phyloP scores from a whole-genome alignment of 2,113 vertebrate species.

The Agapornis roseicollis region DNA sequence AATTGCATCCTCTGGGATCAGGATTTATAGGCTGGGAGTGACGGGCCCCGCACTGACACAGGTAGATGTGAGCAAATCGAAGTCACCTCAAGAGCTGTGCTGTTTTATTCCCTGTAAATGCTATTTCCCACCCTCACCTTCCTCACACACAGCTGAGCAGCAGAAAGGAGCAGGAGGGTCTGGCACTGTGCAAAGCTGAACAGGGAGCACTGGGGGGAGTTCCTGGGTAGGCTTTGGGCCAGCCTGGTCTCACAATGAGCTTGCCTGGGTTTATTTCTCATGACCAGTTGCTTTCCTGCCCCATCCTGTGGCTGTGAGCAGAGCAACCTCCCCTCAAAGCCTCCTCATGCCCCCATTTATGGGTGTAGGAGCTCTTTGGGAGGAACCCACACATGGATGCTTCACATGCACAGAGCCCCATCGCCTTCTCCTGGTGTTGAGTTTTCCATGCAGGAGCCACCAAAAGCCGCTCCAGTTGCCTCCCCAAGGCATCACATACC shows the following conservation, averaged over 20 bases:
- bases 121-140: background rate
- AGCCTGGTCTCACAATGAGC: background rate
- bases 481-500: background rate
- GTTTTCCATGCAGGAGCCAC: background rate
- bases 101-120: background rate
- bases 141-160: accelerated
- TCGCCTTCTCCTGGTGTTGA: background rate
- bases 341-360: accelerated
- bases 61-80: background rate
- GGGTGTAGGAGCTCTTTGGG: background rate
- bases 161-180: background rate
- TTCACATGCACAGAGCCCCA: accelerated
- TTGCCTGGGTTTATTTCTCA: background rate
- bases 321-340: background rate
- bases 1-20: constrained; percentile 33
- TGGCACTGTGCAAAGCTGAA: background rate
- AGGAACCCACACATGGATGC: background rate
- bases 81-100: background rate
- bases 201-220: background rate
- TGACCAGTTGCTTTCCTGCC: background rate
- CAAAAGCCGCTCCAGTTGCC: background rate
- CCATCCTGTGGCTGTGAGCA: background rate
- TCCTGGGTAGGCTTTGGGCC: background rate
- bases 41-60: background rate
- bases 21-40: constrained; percentile 61